A percentile compares a stretch with the other conserved stretches of the same genome.
These are phyloP conservation scores for Chrysomallon squamiferum DNA, from an alignment of 1,140 invertebrate species.

Conservation along the genomic window DNA sequence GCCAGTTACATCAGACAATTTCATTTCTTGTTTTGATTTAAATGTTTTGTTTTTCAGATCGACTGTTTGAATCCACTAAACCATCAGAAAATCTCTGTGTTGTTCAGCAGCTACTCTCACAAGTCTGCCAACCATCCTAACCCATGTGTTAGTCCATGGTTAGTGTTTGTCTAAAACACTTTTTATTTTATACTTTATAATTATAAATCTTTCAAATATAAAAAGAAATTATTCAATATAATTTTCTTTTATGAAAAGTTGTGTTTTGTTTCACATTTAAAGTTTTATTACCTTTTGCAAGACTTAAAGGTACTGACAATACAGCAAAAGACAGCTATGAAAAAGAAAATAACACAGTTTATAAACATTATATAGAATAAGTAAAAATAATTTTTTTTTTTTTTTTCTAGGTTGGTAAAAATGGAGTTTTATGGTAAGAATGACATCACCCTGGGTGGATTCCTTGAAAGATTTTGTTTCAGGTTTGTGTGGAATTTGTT, in stretches of 20 bases:
- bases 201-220: no score
- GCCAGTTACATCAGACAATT: no score
- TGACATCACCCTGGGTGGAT: constrained; percentile 93
- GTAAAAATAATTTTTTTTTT: no score
- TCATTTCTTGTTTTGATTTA: no score
- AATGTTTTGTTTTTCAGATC: constrained; percentile 49
- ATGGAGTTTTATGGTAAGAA: constrained; percentile 96
- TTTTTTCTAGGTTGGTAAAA: constrained; percentile 75
- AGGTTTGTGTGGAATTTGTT: constrained; percentile 64
- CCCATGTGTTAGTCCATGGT: constrained; percentile 90
- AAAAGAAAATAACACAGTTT: no score
- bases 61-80: constrained; percentile 86
- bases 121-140: constrained; percentile 81
- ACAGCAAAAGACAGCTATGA: no score
- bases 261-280: no score
- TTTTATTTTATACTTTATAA: neutral
- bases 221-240: no score
- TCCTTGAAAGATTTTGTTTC: constrained; percentile 92
- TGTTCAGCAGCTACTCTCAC: constrained; percentile 91
- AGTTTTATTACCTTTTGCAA: no score
- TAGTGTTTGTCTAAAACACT: constrained; percentile 52
- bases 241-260: no score
- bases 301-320: no score
- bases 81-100: constrained; percentile 87
- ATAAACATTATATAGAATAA: no score